Percentiles rank a stretch among this genome's conserved stretches.
Conservation (phyloP, 2,888 invertebrate genomes). For the Machimus atricapillus region DNA sequence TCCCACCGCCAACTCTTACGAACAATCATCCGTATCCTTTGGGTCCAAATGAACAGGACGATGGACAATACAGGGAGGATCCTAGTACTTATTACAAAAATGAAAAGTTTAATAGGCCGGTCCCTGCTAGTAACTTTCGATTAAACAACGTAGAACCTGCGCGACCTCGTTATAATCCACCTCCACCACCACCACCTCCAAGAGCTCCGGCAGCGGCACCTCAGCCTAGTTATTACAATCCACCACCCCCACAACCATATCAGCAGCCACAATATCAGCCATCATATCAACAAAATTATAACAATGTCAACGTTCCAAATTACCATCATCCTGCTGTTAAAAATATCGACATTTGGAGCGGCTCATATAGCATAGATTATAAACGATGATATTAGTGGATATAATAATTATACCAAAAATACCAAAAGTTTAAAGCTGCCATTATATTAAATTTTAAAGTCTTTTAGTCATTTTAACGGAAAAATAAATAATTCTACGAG, state of each 20-base stretch:
- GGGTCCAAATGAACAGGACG: conserved; percentile 73
- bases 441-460: background rate
- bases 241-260: conserved; percentile 52
- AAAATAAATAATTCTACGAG: background rate
- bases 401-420: background rate
- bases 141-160: conserved; percentile 56
- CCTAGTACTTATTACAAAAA: conserved; percentile 79
- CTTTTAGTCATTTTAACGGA: conserved; percentile 18
- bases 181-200: conserved; percentile 48
- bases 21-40: conserved; percentile 65
- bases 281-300: conserved; percentile 57
- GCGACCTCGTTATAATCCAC: conserved; percentile 51
- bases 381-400: background rate
- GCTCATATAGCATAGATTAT: conserved; percentile 81
- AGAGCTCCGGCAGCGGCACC: conserved; percentile 58
- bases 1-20: conserved; percentile 74
- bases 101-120: conserved; percentile 64
- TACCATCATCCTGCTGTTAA: conserved; percentile 76
- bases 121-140: conserved; percentile 58
- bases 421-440: conserved; percentile 29
- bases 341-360: conserved; percentile 75
- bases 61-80: conserved; percentile 86
- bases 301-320: conserved; percentile 64
- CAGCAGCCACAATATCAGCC: conserved; percentile 52
- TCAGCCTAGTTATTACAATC: conserved; percentile 53